phyloP scores from a whole-genome alignment of 2,888 invertebrate genomes.

The Cheilosia vulpina region DNA sequence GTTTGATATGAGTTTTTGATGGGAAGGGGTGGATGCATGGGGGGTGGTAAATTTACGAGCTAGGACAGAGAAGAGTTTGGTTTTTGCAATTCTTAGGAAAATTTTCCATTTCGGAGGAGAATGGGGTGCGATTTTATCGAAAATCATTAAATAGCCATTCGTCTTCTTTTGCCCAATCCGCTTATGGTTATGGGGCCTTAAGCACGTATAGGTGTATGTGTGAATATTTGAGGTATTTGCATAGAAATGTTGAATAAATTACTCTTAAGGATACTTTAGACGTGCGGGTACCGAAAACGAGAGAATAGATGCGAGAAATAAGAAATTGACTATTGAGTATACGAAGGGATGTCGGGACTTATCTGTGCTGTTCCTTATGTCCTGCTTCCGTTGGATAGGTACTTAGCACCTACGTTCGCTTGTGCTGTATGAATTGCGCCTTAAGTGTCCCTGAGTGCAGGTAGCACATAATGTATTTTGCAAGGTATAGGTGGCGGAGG shows the following conservation, averaged over 20 bases:
- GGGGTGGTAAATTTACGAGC: conserved; percentile 64
- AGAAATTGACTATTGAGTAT: conserved; percentile 40
- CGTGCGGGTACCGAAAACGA: conserved; percentile 46
- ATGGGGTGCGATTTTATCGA: conserved; percentile 75
- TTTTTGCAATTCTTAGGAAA: conserved; percentile 58
- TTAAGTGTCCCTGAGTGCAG: too few relatives aligned
- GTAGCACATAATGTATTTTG: too few relatives aligned
- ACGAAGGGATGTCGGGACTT: conserved; percentile 44
- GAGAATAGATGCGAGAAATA: conserved; percentile 52
- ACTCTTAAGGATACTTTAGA: conserved; percentile 69
- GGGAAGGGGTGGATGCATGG: conserved; percentile 13
- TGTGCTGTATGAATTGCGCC: too few relatives aligned
- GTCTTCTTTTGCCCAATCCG: conserved; percentile 74
- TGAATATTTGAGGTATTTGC: conserved; percentile 71
- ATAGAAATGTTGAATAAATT: conserved; percentile 73
- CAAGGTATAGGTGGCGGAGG: too few relatives aligned
- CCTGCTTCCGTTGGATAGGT: not conserved
- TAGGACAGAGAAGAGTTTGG: conserved; percentile 29
- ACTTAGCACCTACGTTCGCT: too few relatives aligned
- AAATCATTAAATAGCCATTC: conserved; percentile 75
- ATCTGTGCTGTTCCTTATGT: conserved; percentile 35
- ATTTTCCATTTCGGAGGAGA: conserved; percentile 53
- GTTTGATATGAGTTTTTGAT: conserved; percentile 67
- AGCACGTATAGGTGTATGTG: conserved; percentile 13
- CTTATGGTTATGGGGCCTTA: conserved; percentile 69